Conservation (phyloP, 2,797 vertebrate species). For the Gymnothorax javanicus region DNA sequence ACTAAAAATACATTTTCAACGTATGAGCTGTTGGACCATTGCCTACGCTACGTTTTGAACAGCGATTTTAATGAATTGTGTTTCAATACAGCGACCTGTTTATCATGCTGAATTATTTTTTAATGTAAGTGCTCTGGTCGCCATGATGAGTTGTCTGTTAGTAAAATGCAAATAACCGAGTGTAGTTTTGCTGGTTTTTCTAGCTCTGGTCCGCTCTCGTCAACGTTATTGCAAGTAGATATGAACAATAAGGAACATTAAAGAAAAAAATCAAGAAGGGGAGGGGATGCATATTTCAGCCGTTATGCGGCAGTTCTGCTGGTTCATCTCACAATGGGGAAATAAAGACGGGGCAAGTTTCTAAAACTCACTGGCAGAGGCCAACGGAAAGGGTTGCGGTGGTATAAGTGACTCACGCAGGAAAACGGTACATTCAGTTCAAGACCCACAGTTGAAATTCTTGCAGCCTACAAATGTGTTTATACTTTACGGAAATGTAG, state of each 20-base stretch:
- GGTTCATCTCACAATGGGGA: not conserved
- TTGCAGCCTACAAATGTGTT: not conserved
- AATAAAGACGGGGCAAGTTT: slow-evolving; percentile 4
- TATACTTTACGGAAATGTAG: not conserved
- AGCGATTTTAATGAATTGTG: not conserved
- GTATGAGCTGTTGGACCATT: not conserved
- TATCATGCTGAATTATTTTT: not conserved
- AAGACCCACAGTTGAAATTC: not conserved
- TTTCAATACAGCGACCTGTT: not conserved
- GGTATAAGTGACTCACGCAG: slow-evolving; percentile 66
- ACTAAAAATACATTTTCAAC: slow-evolving; percentile 28
- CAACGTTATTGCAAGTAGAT: not conserved
- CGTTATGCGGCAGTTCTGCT: not conserved
- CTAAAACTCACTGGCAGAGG: slow-evolving; percentile 10
- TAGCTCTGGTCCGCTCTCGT: not conserved
- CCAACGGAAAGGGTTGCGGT: slow-evolving; percentile 43
- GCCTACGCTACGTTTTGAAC: not conserved
- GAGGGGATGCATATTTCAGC: not conserved
- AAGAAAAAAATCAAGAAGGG: slow-evolving; percentile 29
- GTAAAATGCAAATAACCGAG: not conserved
- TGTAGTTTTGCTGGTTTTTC: not conserved
- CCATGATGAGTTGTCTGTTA: not conserved
- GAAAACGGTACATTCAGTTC: slow-evolving; percentile 38
- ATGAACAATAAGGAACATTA: not conserved
- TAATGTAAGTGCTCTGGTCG: not conserved